Base-by-base conservation (phyloP, 2,797 vertebrate genomes). In the Pipistrellus kuhlii region DNA sequence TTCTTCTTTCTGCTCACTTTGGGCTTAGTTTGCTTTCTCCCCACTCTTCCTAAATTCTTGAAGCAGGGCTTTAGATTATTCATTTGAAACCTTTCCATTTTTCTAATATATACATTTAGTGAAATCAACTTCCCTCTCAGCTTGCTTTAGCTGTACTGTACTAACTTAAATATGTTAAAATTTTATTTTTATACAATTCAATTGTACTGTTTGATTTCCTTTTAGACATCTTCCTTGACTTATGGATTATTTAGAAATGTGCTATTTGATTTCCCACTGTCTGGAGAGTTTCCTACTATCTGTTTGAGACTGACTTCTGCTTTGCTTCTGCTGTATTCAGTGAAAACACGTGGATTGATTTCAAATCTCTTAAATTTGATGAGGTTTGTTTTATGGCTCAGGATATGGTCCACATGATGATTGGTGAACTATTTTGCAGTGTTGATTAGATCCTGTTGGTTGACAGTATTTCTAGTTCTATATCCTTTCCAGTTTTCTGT, bases 351-450 rank as follows among this genome's bases (percentile, higher is more conserved):
- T 35, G 57, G 0, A 9, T 21, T 89, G 17, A 73, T 85, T 48
- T 89, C 9, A 85, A 48, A 72, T 55, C 25, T 92, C 20, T 88
- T 72, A 66, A 4, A 92, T 38, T 85, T 57, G 27, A 38, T 92
- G 14, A 78, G 55, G 11, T 76, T 92, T 84, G 25, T 71, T 71
- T 68, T 77, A n/a, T 46, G 18, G 32, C 20, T 9, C 81, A 85
- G 13, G 84, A 23, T 35, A 23, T 62, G 6, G 11, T 80, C 38
- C 88, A 30, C n/a, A 55, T 84, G 53, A 38, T 84, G 2, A 4
- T 57, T 55, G 4, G 25, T 84, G 27, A n/a, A 64, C 23, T 51
- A 80, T 51, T 73, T 80, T 68, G 13, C 46, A 78, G 68, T 92
- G 0, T 21, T 44, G 48, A 21, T 89, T 73, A 80, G 55, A 51